Conservation (phyloP, 2,888 invertebrate genomes). For the Nomada fucata region DNA sequence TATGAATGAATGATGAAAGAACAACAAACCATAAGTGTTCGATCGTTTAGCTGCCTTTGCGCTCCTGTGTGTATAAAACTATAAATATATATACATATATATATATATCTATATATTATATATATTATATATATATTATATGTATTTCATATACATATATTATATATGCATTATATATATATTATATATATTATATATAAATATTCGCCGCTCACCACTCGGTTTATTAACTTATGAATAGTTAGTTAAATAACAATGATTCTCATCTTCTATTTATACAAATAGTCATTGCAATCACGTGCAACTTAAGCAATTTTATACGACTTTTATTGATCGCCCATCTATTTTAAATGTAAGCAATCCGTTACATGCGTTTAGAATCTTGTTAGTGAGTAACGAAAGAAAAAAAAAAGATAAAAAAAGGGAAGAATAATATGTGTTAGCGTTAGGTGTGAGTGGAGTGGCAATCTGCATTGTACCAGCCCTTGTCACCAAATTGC, state of each 20-base stretch:
- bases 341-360: constrained; percentile 72
- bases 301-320: constrained; percentile 81
- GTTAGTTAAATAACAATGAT: constrained; percentile 69
- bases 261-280: constrained; percentile 74
- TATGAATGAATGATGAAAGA: constrained; percentile 57
- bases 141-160: neutral
- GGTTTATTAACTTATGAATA: constrained; percentile 72
- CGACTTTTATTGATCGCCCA: constrained; percentile 78
- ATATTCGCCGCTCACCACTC: constrained; percentile 70
- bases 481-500: constrained; percentile 51
- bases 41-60: constrained; percentile 82
- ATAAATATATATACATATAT: constrained; percentile 53
- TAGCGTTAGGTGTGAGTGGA: constrained; percentile 56
- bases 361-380: constrained; percentile 69
- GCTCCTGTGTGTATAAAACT: constrained; percentile 75
- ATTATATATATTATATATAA: constrained; percentile 29
- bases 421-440: constrained; percentile 45
- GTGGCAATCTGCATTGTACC: constrained; percentile 54
- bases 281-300: constrained; percentile 77
- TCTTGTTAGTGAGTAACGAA: constrained; percentile 56
- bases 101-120: constrained; percentile 10
- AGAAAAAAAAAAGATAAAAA: constrained; percentile 37
- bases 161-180: neutral
- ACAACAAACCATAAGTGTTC: constrained; percentile 82
- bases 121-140: constrained; percentile 10